These are phyloP conservation scores for Cyrtonyx montezumae DNA, from an alignment of 2,113 vertebrate species.

Conservation along the genomic window DNA sequence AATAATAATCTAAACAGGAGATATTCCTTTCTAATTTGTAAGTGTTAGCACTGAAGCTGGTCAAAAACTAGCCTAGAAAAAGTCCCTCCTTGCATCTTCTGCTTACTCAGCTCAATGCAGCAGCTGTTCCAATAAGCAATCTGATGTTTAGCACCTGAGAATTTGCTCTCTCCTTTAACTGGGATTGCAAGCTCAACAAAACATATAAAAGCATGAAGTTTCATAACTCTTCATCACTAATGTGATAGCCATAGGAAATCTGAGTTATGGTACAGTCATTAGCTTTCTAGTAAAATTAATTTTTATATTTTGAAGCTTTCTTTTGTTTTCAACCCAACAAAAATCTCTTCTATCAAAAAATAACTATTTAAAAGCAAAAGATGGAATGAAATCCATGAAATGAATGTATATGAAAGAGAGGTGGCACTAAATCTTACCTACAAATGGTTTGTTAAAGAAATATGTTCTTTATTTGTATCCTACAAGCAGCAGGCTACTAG, in stretches of 20 bases:
- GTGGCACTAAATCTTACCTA: neutral
- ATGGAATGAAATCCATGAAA: neutral
- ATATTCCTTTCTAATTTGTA: conserved; percentile 15
- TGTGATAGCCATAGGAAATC: conserved; percentile 53
- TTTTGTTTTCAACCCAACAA: neutral
- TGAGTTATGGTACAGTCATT: conserved; percentile 55
- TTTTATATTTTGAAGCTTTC: conserved; percentile 8
- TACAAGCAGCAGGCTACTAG: neutral
- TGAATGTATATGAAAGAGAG: neutral
- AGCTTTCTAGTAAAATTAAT: conserved; percentile 53
- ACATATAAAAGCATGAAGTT: conserved; percentile 70
- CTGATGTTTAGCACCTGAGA: conserved; percentile 77
- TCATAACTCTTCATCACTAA: conserved; percentile 57
- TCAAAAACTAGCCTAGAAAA: conserved; percentile 24
- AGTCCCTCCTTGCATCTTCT: conserved; percentile 47
- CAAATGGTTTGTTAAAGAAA: neutral
- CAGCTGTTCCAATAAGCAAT: conserved; percentile 80
- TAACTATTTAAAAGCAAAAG: neutral
- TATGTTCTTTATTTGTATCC: neutral
- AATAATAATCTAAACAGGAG: neutral
- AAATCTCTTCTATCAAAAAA: neutral
- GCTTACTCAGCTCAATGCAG: conserved; percentile 77
- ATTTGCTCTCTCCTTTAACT: conserved; percentile 68
- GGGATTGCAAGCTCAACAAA: conserved; percentile 80
- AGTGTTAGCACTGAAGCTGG: neutral